phyloP scores from a whole-genome alignment of 1,140 invertebrate genomes.

The Drosophila parabipectinata region DNA sequence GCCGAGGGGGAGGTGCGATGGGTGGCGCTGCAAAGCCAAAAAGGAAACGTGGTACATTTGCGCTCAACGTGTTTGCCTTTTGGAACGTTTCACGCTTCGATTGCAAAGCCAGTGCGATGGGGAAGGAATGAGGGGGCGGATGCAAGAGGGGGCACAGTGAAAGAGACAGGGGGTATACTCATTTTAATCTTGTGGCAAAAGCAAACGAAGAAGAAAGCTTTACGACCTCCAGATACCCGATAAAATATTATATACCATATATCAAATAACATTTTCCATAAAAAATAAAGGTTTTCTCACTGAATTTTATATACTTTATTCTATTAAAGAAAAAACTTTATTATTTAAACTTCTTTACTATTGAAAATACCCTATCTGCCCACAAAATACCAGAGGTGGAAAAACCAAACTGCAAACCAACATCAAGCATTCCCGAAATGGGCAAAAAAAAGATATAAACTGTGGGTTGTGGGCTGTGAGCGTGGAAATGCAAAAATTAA shows the following conservation, averaged over 20 bases:
- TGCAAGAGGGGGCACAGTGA: background rate
- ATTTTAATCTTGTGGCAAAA: conserved; percentile 71
- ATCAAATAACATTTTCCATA: background rate
- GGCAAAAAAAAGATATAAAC: conserved; percentile 17
- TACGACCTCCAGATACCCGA: background rate
- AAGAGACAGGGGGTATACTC: conserved; percentile 5
- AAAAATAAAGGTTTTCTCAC: background rate
- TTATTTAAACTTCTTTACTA: background rate
- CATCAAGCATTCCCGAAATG: conserved; percentile 42
- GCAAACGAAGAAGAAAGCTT: background rate
- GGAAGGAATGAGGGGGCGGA: background rate
- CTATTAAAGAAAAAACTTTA: conserved; percentile 17
- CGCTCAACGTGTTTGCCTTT: conserved; percentile 78
- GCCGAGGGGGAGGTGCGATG: background rate
- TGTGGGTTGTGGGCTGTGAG: conserved; percentile 19
- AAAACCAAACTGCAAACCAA: conserved; percentile 34
- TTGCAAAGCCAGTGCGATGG: conserved; percentile 55
- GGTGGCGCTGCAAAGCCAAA: conserved; percentile 54
- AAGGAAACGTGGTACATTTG: conserved; percentile 77
- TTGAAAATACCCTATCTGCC: background rate
- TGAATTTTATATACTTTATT: background rate
- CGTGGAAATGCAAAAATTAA: conserved; percentile 72
- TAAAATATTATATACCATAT: background rate
- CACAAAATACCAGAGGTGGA: conserved; percentile 2
- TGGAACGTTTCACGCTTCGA: conserved; percentile 76